These are phyloP conservation scores for Pelochelys cantorii DNA, from an alignment of 2,797 vertebrate species.

Conservation along the genomic window DNA sequence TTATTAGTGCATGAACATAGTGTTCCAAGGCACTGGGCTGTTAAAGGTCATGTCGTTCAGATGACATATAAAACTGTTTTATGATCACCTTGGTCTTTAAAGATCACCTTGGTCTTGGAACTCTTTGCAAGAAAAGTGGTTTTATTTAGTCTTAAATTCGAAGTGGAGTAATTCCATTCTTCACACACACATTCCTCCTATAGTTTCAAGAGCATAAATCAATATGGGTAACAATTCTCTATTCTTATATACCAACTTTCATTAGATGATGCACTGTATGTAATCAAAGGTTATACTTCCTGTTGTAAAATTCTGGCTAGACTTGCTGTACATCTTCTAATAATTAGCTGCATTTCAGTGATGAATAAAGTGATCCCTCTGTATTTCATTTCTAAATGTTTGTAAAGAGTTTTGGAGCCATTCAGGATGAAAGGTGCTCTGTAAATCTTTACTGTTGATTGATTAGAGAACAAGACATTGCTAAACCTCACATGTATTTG, in stretches of 20 bases:
- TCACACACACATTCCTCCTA: background rate
- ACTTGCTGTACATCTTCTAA: background rate
- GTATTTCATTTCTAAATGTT: background rate
- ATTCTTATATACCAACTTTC: background rate
- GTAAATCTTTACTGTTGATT: constrained; percentile 4
- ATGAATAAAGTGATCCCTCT: background rate
- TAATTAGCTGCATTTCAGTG: background rate
- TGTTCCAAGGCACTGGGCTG: background rate
- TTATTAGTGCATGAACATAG: background rate
- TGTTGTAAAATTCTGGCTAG: background rate
- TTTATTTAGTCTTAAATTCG: background rate
- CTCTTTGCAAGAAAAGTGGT: background rate
- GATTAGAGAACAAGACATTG: constrained; percentile 14
- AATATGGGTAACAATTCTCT: background rate
- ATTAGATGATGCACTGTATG: background rate
- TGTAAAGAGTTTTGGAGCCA: background rate
- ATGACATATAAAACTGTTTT: background rate
- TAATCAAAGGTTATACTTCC: background rate
- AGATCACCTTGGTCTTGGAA: background rate
- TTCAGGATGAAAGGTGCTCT: background rate
- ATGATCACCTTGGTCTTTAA: constrained; percentile 15
- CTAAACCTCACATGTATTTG: constrained; percentile 34
- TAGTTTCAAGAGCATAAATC: constrained; percentile 17
- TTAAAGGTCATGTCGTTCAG: background rate
- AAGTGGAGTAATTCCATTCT: background rate